A percentile compares a stretch with the other conserved stretches of the same genome.
These are phyloP conservation scores for Heliothis subflexa DNA, from an alignment of 1,140 invertebrate species.

Conservation along the genomic window DNA sequence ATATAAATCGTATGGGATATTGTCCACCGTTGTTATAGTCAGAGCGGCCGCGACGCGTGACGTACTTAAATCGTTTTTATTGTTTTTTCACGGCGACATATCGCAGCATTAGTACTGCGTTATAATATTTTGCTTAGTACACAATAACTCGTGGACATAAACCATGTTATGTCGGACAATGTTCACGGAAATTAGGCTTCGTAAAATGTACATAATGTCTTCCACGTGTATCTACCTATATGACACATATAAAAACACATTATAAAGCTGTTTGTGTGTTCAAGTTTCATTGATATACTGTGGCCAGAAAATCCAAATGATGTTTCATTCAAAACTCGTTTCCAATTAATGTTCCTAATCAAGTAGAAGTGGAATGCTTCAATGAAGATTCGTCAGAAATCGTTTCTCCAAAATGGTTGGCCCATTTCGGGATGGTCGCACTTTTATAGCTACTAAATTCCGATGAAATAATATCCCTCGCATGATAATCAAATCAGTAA, in stretches of 20 bases:
- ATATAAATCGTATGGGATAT: conserved; percentile 78
- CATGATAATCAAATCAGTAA: background rate
- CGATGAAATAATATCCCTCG: background rate
- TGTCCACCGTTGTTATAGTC: conserved; percentile 66
- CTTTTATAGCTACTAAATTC: background rate
- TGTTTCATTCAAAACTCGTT: conserved; percentile 18
- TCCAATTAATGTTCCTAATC: background rate
- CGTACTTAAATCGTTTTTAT: conserved; percentile 79
- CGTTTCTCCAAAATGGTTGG: background rate
- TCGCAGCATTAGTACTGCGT: conserved; percentile 43
- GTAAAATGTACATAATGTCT: conserved; percentile 44
- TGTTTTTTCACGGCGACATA: conserved; percentile 69
- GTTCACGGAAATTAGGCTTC: conserved; percentile 44
- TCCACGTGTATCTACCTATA: background rate
- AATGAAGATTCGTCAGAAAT: conserved; percentile 19
- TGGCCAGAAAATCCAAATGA: background rate
- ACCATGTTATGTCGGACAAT: conserved; percentile 32
- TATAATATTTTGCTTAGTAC: conserved; percentile 50
- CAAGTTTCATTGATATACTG: background rate
- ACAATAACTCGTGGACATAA: conserved; percentile 44
- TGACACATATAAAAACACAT: background rate
- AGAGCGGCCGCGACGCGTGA: conserved; percentile 63
- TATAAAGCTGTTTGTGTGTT: conserved; percentile 4
- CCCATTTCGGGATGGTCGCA: conserved; percentile 4
- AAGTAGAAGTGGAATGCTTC: conserved; percentile 6